Base-by-base conservation (phyloP, 2,113 vertebrate genomes). In the Podarcis raffonei region DNA sequence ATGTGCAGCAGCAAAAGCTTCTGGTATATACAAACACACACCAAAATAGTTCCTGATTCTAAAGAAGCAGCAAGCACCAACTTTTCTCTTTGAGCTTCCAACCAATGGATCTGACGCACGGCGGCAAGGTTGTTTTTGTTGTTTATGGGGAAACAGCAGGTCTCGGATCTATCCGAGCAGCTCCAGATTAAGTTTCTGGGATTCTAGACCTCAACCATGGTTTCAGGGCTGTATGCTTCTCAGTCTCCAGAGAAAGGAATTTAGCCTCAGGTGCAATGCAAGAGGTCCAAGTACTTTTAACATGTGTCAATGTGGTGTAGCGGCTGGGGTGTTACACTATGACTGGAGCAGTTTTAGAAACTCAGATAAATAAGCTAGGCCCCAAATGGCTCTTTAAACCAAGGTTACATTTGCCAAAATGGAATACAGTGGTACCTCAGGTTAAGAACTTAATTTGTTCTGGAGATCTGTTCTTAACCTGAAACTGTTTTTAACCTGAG, bases 1-100 rank as follows among this genome's bases (percentile, higher is more conserved):
- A 48, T 48, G 89, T 84, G 87, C 84, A 94, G 72, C 22, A 85
- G 66, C 68, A 87, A 88, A 84, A 42, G 78, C 42, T 87, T 68
- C 27, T 88, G 53, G 25, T 48, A 48, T 48, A 11, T 48, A 9
- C 48, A 48, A 48, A 48, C 48, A 48, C 48, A 48, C 9, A 2
- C 9, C 48, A 11, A 48, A 48, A 48, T 48, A 2, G 48, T 48
- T 48, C 48, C 48, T 48, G 48, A 6, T 87, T 89, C 68, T 75
- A 86, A 37, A 84, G 88, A 90, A 72, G 7, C 69, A 83, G 39
- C 91, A 86, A 39, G 62, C 8, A 59, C 11, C 9, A 62, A 15
- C 0, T 0, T 2, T 75, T 75, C 35, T 32, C 6, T 39, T 39
- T 75, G 16, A 22, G 74, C 48, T 78, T 6, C 84, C 27, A 75